Evolutionary conservation across 2,113 vertebrate genomes (phyloP), one percentile per base, ranked within the genome.

Genomic region (rabbit (Oryctolagus cuniculus)): DNA sequence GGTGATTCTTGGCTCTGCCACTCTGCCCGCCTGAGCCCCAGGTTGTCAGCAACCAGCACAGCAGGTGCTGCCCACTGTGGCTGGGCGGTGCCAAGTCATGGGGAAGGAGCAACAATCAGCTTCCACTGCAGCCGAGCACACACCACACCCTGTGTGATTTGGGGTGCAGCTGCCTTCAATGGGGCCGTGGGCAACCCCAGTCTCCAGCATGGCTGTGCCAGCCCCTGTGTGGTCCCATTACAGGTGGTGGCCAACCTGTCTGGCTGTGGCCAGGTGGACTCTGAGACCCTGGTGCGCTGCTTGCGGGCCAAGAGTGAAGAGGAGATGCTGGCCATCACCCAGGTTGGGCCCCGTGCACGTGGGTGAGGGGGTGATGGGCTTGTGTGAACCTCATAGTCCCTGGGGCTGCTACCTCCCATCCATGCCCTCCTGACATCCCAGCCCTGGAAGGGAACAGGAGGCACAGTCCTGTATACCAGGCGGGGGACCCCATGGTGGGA

Each of bases 181-280:
- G 31, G 5, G 12, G 44, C 21, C 5, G 24, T 69, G 8, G 19
- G 21, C 38, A 90, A 73, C 34, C 16, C 24, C 12, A 19, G 5
- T 1, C 17, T 0, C n/a, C 36, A 10, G 2, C 19, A 93, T 92
- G 11, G 24, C 44, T 84, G 55, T 17, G 44, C 27, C 49, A 38
- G 38, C n/a, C 12, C n/a, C 74, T 87, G 6, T 51, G 55, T 78
- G 44, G 1, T 86, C 15, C 58, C 34, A 86, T 95, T 96, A 22
- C 93, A 99, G 98, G 70, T 80, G 25, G 87, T 98, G 34, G 98
- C 98, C 74, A 98, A 97, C 53, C 21, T 97, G 15, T 98, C 98
- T 16, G 97, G 75, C 49, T 99, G 99, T 97, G 96, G 97, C 31
- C 51, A 72, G n/a, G 88, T 61, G 21, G 98, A 96, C 67, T 98